Conservation (phyloP, 1,140 invertebrate species). For the Drosophila quadrilineata region DNA sequence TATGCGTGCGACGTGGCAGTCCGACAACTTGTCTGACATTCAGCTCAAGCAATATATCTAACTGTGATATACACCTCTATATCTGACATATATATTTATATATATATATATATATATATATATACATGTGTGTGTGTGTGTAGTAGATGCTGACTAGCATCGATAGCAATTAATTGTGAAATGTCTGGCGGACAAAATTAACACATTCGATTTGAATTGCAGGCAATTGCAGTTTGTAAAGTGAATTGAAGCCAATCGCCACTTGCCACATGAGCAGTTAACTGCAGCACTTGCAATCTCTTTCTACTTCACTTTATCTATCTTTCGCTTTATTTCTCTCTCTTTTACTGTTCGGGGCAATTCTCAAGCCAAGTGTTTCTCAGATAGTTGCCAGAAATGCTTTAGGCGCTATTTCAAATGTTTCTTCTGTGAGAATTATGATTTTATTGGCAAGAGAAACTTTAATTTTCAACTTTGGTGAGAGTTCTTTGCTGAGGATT, state of each 20-base stretch:
- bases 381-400: constrained; percentile 26
- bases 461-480: too few relatives aligned
- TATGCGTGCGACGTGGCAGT: constrained; percentile 51
- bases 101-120: background rate
- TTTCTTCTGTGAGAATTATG: constrained; percentile 22
- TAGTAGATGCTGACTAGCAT: constrained; percentile 12
- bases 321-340: too few relatives aligned
- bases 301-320: constrained; percentile 4
- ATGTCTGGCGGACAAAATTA: constrained; percentile 60
- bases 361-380: constrained; percentile 25
- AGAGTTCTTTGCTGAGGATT: background rate
- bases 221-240: constrained; percentile 17
- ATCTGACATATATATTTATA: background rate
- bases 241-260: constrained; percentile 37
- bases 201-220: constrained; percentile 44
- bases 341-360: too few relatives aligned
- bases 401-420: constrained; percentile 2
- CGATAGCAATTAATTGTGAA: constrained; percentile 62
- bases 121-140: background rate
- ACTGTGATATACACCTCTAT: too few relatives aligned
- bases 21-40: constrained; percentile 10
- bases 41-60: too few relatives aligned
- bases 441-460: constrained; percentile 2
- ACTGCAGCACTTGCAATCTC: background rate
- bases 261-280: constrained; percentile 8